These are phyloP conservation scores for Drosophila seguyi DNA, from an alignment of 1,140 invertebrate genomes.

Conservation along the genomic window DNA sequence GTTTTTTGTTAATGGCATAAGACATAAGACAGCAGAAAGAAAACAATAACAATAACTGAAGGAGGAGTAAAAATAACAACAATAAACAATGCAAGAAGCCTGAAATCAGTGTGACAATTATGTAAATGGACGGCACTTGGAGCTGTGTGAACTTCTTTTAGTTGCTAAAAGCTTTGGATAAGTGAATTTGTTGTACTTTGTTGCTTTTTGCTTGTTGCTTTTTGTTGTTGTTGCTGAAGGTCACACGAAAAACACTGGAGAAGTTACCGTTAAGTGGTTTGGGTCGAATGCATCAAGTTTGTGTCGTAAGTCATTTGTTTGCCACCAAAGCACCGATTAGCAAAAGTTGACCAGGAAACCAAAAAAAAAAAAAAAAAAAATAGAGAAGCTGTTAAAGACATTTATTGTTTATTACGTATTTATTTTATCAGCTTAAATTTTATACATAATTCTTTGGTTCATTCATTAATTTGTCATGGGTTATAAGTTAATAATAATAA, in stretches of 20 bases:
- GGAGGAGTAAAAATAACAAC: neutral
- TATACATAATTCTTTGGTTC: neutral
- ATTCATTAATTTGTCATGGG: neutral
- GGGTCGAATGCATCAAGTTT: constrained; percentile 72
- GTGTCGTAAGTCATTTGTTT: constrained; percentile 75
- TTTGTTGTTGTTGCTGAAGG: constrained; percentile 54
- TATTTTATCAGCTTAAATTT: constrained; percentile 2
- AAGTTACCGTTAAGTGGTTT: constrained; percentile 73
- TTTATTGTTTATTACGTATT: constrained; percentile 13
- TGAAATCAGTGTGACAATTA: constrained; percentile 79
- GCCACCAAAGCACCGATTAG: constrained; percentile 20
- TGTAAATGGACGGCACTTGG: constrained; percentile 79
- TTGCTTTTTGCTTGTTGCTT: neutral
- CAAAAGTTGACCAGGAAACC: constrained; percentile 1
- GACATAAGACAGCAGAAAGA: constrained; percentile 29
- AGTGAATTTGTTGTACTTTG: constrained; percentile 61
- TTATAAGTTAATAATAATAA: neutral
- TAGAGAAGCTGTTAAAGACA: too few species aligned
- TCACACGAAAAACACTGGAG: constrained; percentile 48
- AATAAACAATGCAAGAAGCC: constrained; percentile 27
- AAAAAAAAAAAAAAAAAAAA: neutral
- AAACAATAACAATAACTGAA: constrained; percentile 1
- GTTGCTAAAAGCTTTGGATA: constrained; percentile 51
- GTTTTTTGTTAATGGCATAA: constrained; percentile 60
- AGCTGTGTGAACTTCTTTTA: constrained; percentile 49